Percentiles rank a stretch among this genome's conserved stretches.
Evolutionary conservation across 2,113 vertebrate genomes (phyloP).

Genomic region (Phaethon lepturus): DNA sequence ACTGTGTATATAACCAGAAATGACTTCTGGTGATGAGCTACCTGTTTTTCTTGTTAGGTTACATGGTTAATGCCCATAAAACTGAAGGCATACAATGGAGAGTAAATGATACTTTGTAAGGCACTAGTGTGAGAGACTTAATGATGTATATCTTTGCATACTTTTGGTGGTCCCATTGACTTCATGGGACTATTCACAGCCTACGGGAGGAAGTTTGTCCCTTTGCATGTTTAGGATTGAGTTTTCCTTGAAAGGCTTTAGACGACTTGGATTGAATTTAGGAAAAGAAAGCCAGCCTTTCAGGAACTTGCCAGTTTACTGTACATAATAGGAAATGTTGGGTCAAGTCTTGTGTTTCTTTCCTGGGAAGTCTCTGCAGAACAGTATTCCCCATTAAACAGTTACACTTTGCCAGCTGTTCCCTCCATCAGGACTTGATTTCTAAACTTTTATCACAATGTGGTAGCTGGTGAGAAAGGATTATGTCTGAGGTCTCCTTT

Average conservation of each 20-base stretch:
- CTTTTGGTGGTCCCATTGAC: not conserved
- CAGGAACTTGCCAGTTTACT: not conserved
- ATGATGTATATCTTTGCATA: not conserved
- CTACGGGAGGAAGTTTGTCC: not conserved
- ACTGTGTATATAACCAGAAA: not conserved
- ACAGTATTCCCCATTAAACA: not conserved
- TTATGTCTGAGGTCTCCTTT: not conserved
- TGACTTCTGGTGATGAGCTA: not conserved
- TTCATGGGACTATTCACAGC: not conserved
- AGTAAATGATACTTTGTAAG: not conserved
- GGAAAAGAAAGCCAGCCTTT: not conserved
- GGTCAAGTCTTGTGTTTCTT: not conserved
- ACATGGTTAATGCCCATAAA: not conserved
- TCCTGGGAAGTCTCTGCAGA: not conserved
- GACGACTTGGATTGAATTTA: not conserved
- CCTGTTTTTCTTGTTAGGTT: not conserved
- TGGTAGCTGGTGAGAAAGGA: not conserved
- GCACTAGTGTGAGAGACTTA: not conserved
- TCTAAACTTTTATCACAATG: not conserved
- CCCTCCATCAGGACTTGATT: not conserved
- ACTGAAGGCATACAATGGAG: not conserved
- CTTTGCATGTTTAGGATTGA: not conserved
- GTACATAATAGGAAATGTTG: not conserved
- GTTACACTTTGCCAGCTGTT: not conserved
- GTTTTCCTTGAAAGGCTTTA: not conserved